These are phyloP conservation scores for Dipus sagitta DNA, from an alignment of 2,797 vertebrate genomes.

Conservation along the genomic window DNA sequence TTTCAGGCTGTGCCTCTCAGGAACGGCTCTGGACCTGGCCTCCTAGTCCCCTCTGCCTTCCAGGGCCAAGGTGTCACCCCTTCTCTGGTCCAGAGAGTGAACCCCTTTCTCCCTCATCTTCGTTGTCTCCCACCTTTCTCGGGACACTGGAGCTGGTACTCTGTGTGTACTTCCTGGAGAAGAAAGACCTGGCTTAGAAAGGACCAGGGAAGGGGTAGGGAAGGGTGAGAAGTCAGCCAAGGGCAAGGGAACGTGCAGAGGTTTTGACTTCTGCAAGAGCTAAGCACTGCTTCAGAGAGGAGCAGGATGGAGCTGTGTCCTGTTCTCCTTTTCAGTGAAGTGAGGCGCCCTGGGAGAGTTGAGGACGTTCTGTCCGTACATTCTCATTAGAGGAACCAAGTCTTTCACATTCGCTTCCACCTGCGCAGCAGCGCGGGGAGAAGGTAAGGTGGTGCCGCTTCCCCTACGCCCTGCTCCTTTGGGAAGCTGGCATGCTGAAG, in stretches of 20 bases:
- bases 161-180: background rate
- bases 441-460: background rate
- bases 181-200: background rate
- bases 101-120: background rate
- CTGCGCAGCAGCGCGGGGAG: background rate
- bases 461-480: background rate
- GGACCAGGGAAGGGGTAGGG: background rate
- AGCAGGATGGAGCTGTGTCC: background rate
- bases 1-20: no score
- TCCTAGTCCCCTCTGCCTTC: background rate
- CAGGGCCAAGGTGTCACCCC: background rate
- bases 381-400: background rate
- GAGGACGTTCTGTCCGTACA: background rate
- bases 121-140: background rate
- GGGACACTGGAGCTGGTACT: background rate
- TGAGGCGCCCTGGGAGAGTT: background rate
- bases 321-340: background rate
- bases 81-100: background rate
- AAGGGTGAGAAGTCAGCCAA: background rate
- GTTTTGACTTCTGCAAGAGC: background rate
- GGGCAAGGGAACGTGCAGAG: background rate
- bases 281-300: no score
- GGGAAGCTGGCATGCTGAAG: background rate
- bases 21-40: background rate
- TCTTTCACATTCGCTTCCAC: background rate